A percentile compares a stretch with the other conserved stretches of the same genome.
phyloP scores from a whole-genome alignment of 2,113 vertebrate genomes.

The Psephotus haematonotus region DNA sequence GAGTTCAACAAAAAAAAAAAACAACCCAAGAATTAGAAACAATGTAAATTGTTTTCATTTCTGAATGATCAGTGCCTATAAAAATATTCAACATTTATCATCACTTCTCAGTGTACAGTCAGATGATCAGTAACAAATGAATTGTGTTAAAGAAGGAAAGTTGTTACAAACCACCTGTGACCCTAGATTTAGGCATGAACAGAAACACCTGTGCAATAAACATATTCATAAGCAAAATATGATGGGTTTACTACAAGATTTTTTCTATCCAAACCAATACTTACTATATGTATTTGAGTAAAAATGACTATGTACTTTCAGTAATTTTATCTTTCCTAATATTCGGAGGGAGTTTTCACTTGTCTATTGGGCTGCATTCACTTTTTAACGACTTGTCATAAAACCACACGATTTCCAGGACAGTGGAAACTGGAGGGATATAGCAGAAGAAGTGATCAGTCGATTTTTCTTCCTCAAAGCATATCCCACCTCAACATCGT shows the following conservation, averaged over 20 bases:
- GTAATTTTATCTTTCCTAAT: neutral
- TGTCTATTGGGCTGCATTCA: neutral
- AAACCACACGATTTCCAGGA: neutral
- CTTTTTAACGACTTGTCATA: neutral
- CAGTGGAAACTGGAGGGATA: neutral
- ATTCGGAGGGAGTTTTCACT: neutral
- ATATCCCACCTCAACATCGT: rapidly evolving
- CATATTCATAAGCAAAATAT: neutral
- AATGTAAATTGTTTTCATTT: neutral
- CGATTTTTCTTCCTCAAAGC: neutral
- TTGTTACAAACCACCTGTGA: neutral
- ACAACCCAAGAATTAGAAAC: neutral
- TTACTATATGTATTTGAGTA: neutral
- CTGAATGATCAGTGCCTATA: neutral
- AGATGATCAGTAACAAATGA: neutral
- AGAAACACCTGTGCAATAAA: neutral
- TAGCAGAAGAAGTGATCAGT: neutral
- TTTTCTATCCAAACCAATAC: neutral
- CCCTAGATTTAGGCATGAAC: neutral
- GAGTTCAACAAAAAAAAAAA: neutral
- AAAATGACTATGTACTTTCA: neutral
- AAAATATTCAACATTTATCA: neutral
- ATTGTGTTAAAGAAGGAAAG: neutral
- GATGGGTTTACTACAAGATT: neutral
- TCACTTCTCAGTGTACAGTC: neutral